A percentile compares a stretch with the other conserved stretches of the same genome.
phyloP scores from a whole-genome alignment of 2,888 invertebrate species.

The Zygothrica quintamaculata region DNA sequence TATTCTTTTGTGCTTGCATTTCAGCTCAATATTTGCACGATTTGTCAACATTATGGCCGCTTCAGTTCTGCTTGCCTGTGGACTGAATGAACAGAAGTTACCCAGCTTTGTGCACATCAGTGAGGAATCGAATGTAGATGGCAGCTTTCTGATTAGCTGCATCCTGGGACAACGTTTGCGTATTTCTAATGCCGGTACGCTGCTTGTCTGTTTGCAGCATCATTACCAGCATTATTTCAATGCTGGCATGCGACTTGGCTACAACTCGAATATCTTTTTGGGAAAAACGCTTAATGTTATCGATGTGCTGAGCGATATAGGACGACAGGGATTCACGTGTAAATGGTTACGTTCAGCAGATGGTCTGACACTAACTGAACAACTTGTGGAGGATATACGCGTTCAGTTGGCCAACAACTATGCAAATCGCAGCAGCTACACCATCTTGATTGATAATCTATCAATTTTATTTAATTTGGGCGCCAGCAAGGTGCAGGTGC shows the following conservation, averaged over 20 bases:
- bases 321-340: slow-evolving; percentile 82
- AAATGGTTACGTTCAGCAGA: slow-evolving; percentile 76
- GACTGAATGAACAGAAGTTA: slow-evolving; percentile 87
- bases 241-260: slow-evolving; percentile 90
- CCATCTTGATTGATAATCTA: slow-evolving; percentile 89
- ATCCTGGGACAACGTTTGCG: slow-evolving; percentile 87
- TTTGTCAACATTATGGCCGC: slow-evolving; percentile 86
- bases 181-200: slow-evolving; percentile 86
- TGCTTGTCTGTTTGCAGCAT: slow-evolving; percentile 89
- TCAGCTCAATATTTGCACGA: slow-evolving; percentile 34
- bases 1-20: slow-evolving; percentile 32
- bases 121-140: slow-evolving; percentile 89
- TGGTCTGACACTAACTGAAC: slow-evolving; percentile 81
- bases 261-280: slow-evolving; percentile 87
- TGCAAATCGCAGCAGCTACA: slow-evolving; percentile 83
- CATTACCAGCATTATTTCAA: slow-evolving; percentile 90
- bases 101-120: slow-evolving; percentile 87
- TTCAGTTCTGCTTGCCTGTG: slow-evolving; percentile 87
- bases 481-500: slow-evolving; percentile 73
- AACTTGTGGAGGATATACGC: slow-evolving; percentile 70
- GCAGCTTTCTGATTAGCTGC: slow-evolving; percentile 89
- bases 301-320: slow-evolving; percentile 86
- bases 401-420: slow-evolving; percentile 69
- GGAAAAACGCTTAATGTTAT: slow-evolving; percentile 85
- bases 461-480: slow-evolving; percentile 89